Evolutionary conservation across 1,140 invertebrate species (phyloP).

Genomic region (Oncopodura yosiiana): DNA sequence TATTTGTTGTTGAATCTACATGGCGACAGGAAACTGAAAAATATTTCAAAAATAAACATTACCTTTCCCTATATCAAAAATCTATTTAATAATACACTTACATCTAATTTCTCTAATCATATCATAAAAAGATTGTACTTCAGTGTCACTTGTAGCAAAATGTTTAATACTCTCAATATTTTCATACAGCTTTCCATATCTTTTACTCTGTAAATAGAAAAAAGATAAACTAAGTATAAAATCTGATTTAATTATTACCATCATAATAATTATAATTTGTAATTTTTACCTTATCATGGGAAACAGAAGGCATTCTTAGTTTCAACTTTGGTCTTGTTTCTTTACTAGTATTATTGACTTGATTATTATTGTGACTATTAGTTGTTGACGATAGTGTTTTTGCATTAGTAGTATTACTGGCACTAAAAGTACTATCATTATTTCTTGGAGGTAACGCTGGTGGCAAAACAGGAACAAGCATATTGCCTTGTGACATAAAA

Average conservation of each 20-base stretch:
- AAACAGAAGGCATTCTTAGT: not conserved
- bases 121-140: slow-evolving; percentile 64
- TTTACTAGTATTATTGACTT: too few relatives aligned
- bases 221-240: slow-evolving; percentile 9
- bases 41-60: not conserved
- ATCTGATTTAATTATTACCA: not conserved
- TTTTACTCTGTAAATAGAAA: slow-evolving; percentile 21
- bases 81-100: slow-evolving; percentile 40
- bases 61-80: slow-evolving; percentile 18
- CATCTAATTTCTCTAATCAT: slow-evolving; percentile 66
- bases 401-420: not conserved
- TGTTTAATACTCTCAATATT: slow-evolving; percentile 55
- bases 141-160: slow-evolving; percentile 54
- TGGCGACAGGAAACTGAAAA: slow-evolving; percentile 52
- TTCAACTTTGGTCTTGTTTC: too few relatives aligned
- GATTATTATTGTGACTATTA: not conserved
- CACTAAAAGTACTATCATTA: not conserved
- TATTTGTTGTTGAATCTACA: slow-evolving; percentile 60
- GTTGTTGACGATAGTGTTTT: slow-evolving; percentile 2
- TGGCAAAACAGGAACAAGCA: not conserved
- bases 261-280: not conserved
- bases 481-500: not conserved
- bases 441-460: slow-evolving; percentile 19
- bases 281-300: slow-evolving; percentile 12
- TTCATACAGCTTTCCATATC: slow-evolving; percentile 53